These are phyloP conservation scores for Ranitomeya variabilis DNA, from an alignment of 2,113 vertebrate species.

Conservation along the genomic window DNA sequence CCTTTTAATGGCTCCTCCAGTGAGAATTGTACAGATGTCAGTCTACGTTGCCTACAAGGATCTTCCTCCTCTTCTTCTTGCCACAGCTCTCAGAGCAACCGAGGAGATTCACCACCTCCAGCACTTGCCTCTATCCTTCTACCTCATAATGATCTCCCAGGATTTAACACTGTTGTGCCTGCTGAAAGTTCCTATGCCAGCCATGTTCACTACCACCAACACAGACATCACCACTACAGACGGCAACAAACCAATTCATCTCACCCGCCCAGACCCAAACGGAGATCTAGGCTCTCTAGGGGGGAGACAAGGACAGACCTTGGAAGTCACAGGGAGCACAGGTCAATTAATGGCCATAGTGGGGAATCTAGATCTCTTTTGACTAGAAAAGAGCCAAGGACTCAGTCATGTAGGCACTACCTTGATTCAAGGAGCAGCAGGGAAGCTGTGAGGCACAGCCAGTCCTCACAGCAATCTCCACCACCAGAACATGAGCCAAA, in stretches of 20 bases:
- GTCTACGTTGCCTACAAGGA: conserved; percentile 91
- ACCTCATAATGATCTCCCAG: conserved; percentile 79
- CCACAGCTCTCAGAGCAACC: conserved; percentile 95
- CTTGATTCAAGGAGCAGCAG: conserved; percentile 41
- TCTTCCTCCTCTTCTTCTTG: conserved; percentile 93
- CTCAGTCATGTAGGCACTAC: conserved; percentile 16
- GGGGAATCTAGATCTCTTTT: conserved; percentile 59
- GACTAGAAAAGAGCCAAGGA: conserved; percentile 52
- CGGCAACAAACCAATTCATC: conserved; percentile 64
- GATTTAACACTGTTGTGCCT: conserved; percentile 78
- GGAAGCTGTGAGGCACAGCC: conserved; percentile 16
- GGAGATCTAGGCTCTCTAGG: conserved; percentile 68
- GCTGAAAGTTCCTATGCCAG: conserved; percentile 67
- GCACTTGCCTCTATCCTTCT: conserved; percentile 61
- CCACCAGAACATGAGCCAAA: conserved; percentile 28
- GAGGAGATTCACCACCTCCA: conserved; percentile 65
- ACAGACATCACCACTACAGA: conserved; percentile 92
- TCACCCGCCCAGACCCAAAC: conserved; percentile 64
- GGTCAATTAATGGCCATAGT: conserved; percentile 14
- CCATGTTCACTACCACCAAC: conserved; percentile 92
- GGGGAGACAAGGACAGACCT: conserved; percentile 65
- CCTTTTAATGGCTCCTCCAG: conserved; percentile 96
- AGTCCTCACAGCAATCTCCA: conserved; percentile 30
- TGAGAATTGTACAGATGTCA: conserved; percentile 94
- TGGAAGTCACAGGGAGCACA: conserved; percentile 33